These are phyloP conservation scores for Lordiphosa mommai DNA, from an alignment of 1,140 invertebrate species.

Conservation along the genomic window DNA sequence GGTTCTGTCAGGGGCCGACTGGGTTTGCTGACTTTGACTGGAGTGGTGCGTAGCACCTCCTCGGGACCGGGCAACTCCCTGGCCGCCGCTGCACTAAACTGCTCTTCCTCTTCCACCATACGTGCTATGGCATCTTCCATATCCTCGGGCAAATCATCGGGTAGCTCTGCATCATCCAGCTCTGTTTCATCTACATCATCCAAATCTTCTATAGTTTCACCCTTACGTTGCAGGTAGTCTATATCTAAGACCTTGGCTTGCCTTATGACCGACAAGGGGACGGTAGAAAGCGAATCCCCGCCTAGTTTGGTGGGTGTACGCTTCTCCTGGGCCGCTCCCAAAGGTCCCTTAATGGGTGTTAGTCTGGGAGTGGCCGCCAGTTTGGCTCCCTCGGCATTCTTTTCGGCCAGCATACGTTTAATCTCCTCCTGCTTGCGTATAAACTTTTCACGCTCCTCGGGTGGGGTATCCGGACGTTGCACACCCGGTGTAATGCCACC, in stretches of 20 bases:
- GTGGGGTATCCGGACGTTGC: slow-evolving; percentile 73
- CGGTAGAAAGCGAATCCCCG: slow-evolving; percentile 69
- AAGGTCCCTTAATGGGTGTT: slow-evolving; percentile 58
- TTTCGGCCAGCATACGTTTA: slow-evolving; percentile 78
- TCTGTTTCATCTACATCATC: slow-evolving; percentile 69
- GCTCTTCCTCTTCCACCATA: slow-evolving; percentile 84
- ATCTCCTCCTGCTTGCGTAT: slow-evolving; percentile 79
- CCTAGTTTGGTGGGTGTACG: slow-evolving; percentile 51
- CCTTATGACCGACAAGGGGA: slow-evolving; percentile 72
- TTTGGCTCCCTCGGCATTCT: slow-evolving; percentile 77
- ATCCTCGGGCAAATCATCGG: slow-evolving; percentile 79
- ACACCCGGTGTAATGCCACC: slow-evolving; percentile 82
- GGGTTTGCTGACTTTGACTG: slow-evolving; percentile 37
- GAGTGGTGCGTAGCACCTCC: slow-evolving; percentile 81
- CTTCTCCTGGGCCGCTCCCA: slow-evolving; percentile 28
- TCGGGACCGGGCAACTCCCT: slow-evolving; percentile 82
- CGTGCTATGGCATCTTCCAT: slow-evolving; percentile 82
- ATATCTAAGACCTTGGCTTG: slow-evolving; percentile 79
- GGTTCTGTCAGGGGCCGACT: slow-evolving; percentile 21
- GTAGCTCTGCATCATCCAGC: slow-evolving; percentile 69
- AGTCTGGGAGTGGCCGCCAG: slow-evolving; percentile 71
- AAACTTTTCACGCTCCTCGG: slow-evolving; percentile 77
- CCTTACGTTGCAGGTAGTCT: slow-evolving; percentile 78
- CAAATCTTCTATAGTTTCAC: slow-evolving; percentile 54
- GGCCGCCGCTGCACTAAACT: slow-evolving; percentile 80